These are phyloP conservation scores for Deilephila porcellus DNA, from an alignment of 2,888 invertebrate genomes.

Conservation along the genomic window DNA sequence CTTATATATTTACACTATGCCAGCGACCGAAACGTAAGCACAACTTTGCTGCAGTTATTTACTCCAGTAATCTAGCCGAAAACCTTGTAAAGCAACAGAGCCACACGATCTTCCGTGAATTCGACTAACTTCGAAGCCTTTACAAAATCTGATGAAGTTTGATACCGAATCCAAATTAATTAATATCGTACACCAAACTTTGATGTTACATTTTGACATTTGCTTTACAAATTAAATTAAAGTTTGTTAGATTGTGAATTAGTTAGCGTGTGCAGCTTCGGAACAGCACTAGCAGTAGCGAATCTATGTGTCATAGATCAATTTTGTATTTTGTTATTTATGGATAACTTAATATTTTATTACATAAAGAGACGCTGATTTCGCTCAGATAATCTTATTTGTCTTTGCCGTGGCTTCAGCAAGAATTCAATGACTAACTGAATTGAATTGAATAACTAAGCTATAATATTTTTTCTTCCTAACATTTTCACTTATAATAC, in stretches of 20 bases:
- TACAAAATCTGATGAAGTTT: constrained; percentile 1
- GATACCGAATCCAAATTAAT: constrained; percentile 13
- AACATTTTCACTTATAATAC: no score
- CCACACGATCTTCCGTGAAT: background rate
- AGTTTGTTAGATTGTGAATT: background rate
- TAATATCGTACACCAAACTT: constrained; percentile 11
- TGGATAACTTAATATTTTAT: background rate
- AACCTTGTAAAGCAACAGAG: background rate
- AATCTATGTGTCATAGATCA: background rate
- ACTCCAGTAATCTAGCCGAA: background rate
- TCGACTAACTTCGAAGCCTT: background rate
- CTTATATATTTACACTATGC: no score
- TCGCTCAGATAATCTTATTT: no score
- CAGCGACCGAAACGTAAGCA: background rate
- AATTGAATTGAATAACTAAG: no score
- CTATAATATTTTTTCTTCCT: no score
- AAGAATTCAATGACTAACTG: no score
- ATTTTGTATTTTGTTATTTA: background rate
- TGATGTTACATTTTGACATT: background rate
- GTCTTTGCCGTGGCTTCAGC: no score
- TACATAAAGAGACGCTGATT: background rate
- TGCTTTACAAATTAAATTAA: background rate
- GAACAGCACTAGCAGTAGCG: background rate
- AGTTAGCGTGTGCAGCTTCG: background rate
- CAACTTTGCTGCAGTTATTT: background rate